Percentiles rank a stretch among this genome's conserved stretches.
These are phyloP conservation scores for Spodoptera picta DNA, from an alignment of 2,888 invertebrate genomes.

Conservation along the genomic window DNA sequence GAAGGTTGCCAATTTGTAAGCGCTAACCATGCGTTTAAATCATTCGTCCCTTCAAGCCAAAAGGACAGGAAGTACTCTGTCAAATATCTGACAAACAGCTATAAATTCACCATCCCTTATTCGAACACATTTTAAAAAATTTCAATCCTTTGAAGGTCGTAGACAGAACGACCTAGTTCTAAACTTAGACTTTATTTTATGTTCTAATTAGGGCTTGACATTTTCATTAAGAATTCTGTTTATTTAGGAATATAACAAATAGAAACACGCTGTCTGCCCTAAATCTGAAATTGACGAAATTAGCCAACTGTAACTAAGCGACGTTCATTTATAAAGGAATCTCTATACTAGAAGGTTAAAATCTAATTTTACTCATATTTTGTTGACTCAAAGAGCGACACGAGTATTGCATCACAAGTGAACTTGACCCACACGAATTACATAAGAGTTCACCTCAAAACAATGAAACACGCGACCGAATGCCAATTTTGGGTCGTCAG, in stretches of 20 bases:
- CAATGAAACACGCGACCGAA: conserved; percentile 47
- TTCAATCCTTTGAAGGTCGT: conserved; percentile 8
- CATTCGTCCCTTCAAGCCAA: conserved; percentile 45
- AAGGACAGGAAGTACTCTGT: conserved; percentile 47
- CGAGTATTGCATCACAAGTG: conserved; percentile 37
- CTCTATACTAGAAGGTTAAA: conserved; percentile 22
- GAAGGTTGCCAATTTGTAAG: conserved; percentile 62
- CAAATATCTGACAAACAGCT: conserved; percentile 41
- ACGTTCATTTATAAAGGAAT: conserved; percentile 11
- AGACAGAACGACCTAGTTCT: conserved; percentile 35
- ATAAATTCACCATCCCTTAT: conserved; percentile 43
- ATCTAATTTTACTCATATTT: conserved; percentile 26
- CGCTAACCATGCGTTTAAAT: conserved; percentile 58
- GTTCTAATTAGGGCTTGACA: conserved; percentile 22
- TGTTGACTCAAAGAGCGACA: conserved; percentile 23
- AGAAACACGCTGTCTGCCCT: conserved; percentile 26
- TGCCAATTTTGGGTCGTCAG: conserved; percentile 41
- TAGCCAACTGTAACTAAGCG: conserved; percentile 1
- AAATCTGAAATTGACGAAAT: conserved; percentile 29
- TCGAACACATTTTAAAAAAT: conserved; percentile 22
- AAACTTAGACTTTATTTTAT: conserved; percentile 16
- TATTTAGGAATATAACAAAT: conserved; percentile 17
- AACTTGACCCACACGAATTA: conserved; percentile 53
- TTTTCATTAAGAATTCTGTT: conserved; percentile 25
- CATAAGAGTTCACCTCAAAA: conserved; percentile 54